These are phyloP conservation scores for Coreoperca whiteheadi DNA, from an alignment of 2,113 vertebrate genomes.

Conservation along the genomic window DNA sequence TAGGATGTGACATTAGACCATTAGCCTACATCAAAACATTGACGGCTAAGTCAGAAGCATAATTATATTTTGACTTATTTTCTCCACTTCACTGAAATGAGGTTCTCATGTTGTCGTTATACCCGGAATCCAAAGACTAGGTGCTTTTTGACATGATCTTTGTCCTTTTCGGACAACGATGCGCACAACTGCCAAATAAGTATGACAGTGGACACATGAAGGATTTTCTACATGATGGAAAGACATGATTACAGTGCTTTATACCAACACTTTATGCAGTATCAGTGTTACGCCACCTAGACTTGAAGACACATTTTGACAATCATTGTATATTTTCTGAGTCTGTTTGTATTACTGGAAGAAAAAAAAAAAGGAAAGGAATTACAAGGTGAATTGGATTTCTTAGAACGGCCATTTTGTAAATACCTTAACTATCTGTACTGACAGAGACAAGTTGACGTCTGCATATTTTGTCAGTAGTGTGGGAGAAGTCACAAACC, in stretches of 20 bases:
- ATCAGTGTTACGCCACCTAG: constrained; percentile 69
- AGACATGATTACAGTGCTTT: constrained; percentile 22
- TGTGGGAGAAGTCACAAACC: constrained; percentile 64
- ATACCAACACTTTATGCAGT: constrained; percentile 44
- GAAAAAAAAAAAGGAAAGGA: constrained; percentile 59
- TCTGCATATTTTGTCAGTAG: constrained; percentile 65
- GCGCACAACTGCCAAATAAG: constrained; percentile 49
- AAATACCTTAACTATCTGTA: constrained; percentile 72
- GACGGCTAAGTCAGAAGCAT: not conserved
- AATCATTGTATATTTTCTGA: constrained; percentile 54
- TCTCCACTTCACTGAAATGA: constrained; percentile 12
- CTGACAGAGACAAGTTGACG: constrained; percentile 63
- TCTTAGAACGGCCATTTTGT: constrained; percentile 69
- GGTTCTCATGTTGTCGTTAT: constrained; percentile 1
- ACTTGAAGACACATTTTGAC: constrained; percentile 77
- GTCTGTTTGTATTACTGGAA: constrained; percentile 82
- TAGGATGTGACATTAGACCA: constrained; percentile 6
- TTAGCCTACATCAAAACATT: not conserved
- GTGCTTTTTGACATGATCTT: constrained; percentile 45
- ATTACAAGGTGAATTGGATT: constrained; percentile 59
- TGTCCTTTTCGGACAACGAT: constrained; percentile 48
- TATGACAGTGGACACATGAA: constrained; percentile 24
- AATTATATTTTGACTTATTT: not conserved
- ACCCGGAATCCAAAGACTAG: constrained; percentile 33
- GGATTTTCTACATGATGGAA: constrained; percentile 27